Evolutionary conservation across 2,113 vertebrate species (phyloP).

Genomic region (Pomatorhinus ruficollis): DNA sequence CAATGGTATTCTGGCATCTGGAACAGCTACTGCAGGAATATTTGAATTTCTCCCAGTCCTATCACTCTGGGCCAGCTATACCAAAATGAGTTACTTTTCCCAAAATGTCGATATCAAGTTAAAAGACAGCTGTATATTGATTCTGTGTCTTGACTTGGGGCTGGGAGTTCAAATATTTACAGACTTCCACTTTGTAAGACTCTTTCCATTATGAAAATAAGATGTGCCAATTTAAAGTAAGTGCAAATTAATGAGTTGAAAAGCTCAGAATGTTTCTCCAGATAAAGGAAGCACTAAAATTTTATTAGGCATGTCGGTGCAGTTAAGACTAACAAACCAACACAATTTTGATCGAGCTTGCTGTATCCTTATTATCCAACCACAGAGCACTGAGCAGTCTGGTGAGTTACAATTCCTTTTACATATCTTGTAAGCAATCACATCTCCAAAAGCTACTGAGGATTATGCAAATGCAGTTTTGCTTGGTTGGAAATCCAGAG

Average conservation of each 20-base stretch:
- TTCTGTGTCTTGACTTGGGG: not conserved
- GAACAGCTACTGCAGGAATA: not conserved
- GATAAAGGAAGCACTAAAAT: conserved; percentile 16
- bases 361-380: not conserved
- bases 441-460: not conserved
- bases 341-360: not conserved
- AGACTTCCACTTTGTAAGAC: not conserved
- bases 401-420: not conserved
- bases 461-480: not conserved
- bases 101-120: not conserved
- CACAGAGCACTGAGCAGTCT: not conserved
- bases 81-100: not conserved
- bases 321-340: conserved; percentile 10
- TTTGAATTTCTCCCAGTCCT: not conserved
- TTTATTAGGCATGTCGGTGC: not conserved
- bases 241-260: conserved; percentile 27
- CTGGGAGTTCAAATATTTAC: conserved; percentile 27
- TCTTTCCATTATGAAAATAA: not conserved
- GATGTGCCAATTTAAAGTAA: conserved; percentile 20
- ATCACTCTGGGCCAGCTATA: not conserved
- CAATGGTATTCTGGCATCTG: not conserved
- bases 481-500: not conserved
- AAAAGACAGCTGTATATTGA: not conserved
- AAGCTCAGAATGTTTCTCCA: not conserved
- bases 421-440: not conserved